Conservation (phyloP, 2,888 invertebrate species). For the Ametastegia equiseti region DNA sequence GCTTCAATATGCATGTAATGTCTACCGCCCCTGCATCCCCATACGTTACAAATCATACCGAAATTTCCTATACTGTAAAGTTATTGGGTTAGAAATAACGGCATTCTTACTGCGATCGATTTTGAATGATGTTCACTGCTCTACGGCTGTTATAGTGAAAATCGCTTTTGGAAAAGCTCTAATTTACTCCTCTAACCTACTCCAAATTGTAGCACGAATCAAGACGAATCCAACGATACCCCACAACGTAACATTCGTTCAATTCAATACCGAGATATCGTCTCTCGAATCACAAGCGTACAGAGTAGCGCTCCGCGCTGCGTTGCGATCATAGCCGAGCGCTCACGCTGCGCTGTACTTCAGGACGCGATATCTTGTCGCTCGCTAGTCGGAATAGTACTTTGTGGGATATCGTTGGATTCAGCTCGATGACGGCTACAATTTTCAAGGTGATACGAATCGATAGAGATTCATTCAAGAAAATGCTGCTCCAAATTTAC, state of each 20-base stretch:
- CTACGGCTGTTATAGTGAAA: neutral
- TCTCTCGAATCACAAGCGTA: neutral
- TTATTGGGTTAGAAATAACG: neutral
- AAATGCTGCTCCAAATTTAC: neutral
- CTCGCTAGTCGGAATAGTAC: neutral
- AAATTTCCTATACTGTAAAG: neutral
- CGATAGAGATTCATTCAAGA: neutral
- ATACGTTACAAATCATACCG: neutral
- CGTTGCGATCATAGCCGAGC: neutral
- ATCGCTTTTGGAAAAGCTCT: neutral
- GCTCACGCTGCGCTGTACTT: slow-evolving; percentile 7
- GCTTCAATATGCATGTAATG: slow-evolving; percentile 3
- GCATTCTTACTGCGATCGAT: neutral
- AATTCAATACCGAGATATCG: neutral
- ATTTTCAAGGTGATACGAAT: neutral
- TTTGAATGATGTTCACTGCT: neutral
- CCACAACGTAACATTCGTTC: neutral
- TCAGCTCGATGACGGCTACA: neutral
- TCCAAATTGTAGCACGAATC: neutral
- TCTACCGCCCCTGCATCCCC: neutral
- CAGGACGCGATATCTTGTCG: neutral
- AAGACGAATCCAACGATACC: slow-evolving; percentile 27
- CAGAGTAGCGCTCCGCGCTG: neutral
- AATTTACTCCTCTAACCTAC: neutral
- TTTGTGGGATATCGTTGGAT: slow-evolving; percentile 1